phyloP scores from a whole-genome alignment of 2,888 invertebrate genomes.

The Polia nebulosa region DNA sequence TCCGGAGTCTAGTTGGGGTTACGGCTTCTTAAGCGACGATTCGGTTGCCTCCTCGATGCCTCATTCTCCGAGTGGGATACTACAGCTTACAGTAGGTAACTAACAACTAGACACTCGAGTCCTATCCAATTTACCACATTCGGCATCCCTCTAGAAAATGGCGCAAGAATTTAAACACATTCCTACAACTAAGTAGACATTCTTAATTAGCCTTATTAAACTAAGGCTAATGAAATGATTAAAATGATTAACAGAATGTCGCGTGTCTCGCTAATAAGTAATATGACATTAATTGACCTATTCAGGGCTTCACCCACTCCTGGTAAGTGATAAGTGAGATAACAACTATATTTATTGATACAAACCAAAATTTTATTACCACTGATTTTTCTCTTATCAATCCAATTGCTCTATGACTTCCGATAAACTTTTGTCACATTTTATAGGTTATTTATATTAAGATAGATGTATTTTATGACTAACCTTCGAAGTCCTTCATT shows the following conservation, averaged over 20 bases:
- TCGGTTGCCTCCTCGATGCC: too few relatives aligned
- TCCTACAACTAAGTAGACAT: not conserved
- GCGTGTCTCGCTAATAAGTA: constrained; percentile 29
- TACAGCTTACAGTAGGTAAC: too few relatives aligned
- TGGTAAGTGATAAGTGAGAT: constrained; percentile 43
- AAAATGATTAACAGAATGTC: constrained; percentile 14
- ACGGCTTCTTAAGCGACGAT: too few relatives aligned
- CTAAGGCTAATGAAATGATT: constrained; percentile 20
- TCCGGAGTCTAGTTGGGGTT: too few relatives aligned
- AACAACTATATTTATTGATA: constrained; percentile 34
- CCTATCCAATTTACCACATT: too few relatives aligned
- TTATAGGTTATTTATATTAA: constrained; percentile 43
- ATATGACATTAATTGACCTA: constrained; percentile 58
- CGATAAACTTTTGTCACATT: constrained; percentile 55
- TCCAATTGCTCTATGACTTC: constrained; percentile 33
- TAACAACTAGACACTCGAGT: too few relatives aligned
- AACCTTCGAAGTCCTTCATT: constrained; percentile 41
- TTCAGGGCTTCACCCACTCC: constrained; percentile 24
- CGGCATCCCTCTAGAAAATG: too few relatives aligned
- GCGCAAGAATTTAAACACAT: not conserved
- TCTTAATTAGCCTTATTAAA: constrained; percentile 7
- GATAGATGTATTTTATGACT: constrained; percentile 47
- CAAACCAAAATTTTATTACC: constrained; percentile 36
- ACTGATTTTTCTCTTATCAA: constrained; percentile 35
- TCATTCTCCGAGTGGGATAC: too few relatives aligned